phyloP scores from a whole-genome alignment of 2,113 vertebrate species.

The Alethe diademata region DNA sequence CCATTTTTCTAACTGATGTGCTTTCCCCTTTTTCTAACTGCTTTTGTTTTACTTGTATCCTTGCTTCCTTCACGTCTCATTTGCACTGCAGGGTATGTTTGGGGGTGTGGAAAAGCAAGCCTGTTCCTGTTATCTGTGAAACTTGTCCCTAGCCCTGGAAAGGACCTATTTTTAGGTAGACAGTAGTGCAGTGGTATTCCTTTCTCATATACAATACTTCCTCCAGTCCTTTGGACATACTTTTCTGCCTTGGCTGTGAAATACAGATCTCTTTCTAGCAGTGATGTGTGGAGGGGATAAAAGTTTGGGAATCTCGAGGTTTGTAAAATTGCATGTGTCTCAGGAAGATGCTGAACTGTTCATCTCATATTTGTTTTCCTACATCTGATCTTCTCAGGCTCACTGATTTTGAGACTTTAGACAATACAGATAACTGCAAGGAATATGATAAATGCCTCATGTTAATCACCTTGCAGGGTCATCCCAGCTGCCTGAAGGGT shows the following conservation, averaged over 20 bases:
- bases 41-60: background rate
- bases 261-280: background rate
- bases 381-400: background rate
- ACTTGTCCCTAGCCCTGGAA: background rate
- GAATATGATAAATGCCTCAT: background rate
- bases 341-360: fast-evolving
- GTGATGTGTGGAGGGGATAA: background rate
- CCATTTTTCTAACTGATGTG: background rate
- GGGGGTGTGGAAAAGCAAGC: background rate
- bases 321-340: background rate
- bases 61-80: background rate
- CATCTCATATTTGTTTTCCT: background rate
- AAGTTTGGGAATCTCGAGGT: background rate
- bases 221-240: background rate
- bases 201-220: background rate
- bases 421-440: background rate
- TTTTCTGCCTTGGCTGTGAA: background rate
- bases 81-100: background rate
- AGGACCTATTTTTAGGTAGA: conserved; percentile 22
- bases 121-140: conserved; percentile 16
- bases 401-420: background rate
- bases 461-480: background rate
- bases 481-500: background rate
- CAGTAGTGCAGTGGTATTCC: background rate
- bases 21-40: background rate